Conservation (phyloP, 2,797 vertebrate genomes). For the Squalus acanthias region DNA sequence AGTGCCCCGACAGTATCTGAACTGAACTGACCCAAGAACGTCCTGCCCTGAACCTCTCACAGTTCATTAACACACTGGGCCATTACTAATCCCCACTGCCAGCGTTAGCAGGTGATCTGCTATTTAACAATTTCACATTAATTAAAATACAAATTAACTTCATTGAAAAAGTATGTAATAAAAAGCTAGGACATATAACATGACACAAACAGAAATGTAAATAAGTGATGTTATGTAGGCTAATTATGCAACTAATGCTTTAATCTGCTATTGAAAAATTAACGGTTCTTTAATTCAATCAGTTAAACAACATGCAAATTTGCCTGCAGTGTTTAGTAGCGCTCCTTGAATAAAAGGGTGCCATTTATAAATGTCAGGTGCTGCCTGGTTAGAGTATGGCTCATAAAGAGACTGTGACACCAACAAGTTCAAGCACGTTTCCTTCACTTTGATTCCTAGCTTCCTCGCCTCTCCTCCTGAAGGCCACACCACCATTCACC, state of each 20-base stretch:
- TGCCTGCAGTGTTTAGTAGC: background rate
- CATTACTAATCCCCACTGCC: background rate
- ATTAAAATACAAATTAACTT: background rate
- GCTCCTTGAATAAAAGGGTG: background rate
- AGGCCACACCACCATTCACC: too few species aligned
- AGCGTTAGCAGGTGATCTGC: too few species aligned
- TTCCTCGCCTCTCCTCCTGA: background rate
- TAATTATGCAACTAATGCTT: constrained; percentile 17
- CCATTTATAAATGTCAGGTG: background rate
- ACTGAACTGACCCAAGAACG: background rate
- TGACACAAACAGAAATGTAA: constrained; percentile 23
- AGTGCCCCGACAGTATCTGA: too few species aligned
- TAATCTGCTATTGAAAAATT: background rate
- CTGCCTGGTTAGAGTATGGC: background rate
- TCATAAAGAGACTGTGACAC: background rate
- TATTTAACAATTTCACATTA: background rate
- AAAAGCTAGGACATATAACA: background rate
- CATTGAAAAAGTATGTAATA: background rate
- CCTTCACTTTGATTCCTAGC: background rate
- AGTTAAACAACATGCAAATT: background rate
- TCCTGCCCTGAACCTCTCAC: background rate
- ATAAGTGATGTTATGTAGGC: background rate
- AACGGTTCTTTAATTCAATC: constrained; percentile 10
- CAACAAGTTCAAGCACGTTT: background rate
- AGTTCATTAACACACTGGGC: too few species aligned